Conservation (phyloP, 2,888 invertebrate species). For the Amphipyra berbera region DNA sequence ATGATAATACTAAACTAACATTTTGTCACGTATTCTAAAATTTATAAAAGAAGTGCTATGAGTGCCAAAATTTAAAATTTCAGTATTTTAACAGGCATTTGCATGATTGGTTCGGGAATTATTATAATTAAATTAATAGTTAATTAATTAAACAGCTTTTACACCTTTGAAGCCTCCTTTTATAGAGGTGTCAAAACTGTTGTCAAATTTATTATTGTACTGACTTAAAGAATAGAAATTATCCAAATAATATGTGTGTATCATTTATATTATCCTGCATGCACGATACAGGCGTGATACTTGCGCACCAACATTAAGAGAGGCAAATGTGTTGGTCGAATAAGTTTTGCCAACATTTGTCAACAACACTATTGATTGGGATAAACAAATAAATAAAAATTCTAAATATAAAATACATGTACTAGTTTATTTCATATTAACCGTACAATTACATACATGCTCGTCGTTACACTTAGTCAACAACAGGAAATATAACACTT, state of each 20-base stretch:
- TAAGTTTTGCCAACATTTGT: no score
- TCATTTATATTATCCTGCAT: conserved; percentile 15
- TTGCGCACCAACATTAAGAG: no score
- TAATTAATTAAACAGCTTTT: conserved; percentile 81
- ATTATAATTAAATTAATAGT: conserved; percentile 69
- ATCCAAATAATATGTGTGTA: conserved; percentile 69
- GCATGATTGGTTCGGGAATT: conserved; percentile 41
- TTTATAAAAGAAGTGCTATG: conserved; percentile 42
- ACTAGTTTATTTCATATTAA: conserved; percentile 65
- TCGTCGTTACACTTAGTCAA: conserved; percentile 77
- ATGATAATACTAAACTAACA: conserved; percentile 15
- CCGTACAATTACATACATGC: conserved; percentile 68
- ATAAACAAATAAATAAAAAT: conserved; percentile 47
- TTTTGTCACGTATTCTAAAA: conserved; percentile 31
- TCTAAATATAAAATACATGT: conserved; percentile 59
- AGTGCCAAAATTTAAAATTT: conserved; percentile 69
- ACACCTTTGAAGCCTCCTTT: conserved; percentile 81
- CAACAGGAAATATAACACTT: conserved; percentile 72
- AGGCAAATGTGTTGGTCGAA: no score
- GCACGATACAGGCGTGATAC: no score
- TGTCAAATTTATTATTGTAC: conserved; percentile 85
- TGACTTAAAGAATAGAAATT: conserved; percentile 86
- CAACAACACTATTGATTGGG: no score
- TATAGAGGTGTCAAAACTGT: conserved; percentile 85
- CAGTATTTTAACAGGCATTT: conserved; percentile 37